Conservation (phyloP, 2,113 vertebrate species). For the Tor tambroides region DNA sequence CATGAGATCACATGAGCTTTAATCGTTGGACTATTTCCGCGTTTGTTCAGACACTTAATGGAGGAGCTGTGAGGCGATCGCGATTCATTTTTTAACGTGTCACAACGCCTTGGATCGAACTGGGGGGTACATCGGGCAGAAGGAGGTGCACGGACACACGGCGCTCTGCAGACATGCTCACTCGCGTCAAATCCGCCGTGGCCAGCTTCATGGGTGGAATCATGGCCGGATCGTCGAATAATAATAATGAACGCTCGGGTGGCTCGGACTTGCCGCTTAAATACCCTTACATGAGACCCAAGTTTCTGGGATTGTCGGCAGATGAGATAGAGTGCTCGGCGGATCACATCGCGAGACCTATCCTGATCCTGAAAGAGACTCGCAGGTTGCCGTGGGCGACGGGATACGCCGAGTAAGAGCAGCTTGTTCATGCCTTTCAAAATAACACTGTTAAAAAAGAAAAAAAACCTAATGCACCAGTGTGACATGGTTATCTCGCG, state of each 20-base stretch:
- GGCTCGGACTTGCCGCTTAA: slow-evolving; percentile 84
- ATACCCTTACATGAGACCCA: slow-evolving; percentile 89
- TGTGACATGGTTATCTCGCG: background rate
- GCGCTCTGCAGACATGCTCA: slow-evolving; percentile 81
- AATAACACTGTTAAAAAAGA: background rate
- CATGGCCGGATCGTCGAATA: slow-evolving; percentile 82
- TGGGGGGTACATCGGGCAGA: background rate
- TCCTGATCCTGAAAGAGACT: slow-evolving; percentile 92
- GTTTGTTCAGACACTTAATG: background rate
- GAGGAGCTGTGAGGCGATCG: background rate
- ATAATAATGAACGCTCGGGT: slow-evolving; percentile 75
- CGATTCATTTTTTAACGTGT: background rate
- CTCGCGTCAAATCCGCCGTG: slow-evolving; percentile 90
- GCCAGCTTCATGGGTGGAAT: slow-evolving; percentile 92
- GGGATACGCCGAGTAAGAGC: slow-evolving; percentile 93
- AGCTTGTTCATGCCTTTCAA: background rate
- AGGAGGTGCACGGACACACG: slow-evolving; percentile 37
- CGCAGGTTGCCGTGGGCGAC: slow-evolving; percentile 90
- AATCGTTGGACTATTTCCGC: background rate
- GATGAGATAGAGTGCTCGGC: slow-evolving; percentile 96
- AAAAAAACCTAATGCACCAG: background rate
- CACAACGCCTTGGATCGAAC: background rate
- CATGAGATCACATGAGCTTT: slow-evolving; percentile 5
- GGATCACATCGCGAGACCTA: slow-evolving; percentile 93
- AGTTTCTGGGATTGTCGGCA: slow-evolving; percentile 89